Base-by-base conservation (phyloP, 2,888 invertebrate species). In the Ormyrus thymus region DNA sequence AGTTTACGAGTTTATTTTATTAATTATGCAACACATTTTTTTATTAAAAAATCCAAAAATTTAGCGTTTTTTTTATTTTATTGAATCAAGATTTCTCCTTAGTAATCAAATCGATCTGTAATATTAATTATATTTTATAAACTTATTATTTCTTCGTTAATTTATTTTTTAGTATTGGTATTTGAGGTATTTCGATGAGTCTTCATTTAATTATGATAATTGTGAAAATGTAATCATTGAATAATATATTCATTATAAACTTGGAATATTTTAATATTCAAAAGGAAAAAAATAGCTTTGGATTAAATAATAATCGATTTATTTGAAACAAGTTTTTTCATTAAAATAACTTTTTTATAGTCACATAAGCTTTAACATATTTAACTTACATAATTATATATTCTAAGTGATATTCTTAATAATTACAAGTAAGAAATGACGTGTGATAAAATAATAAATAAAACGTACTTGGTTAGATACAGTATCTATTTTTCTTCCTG, bases 1-100 rank as follows among this genome's bases (percentile, higher is more conserved):
- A 76, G 71, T 51, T 45, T 0, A 59, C 58, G 29, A 29, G n/a
- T 13, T 59, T 50, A 15, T 70, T 15, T 56, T 70, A 29, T 29
- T 29, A 29, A 29, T 29, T 29, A 29, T 29, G 29, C 29, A 29
- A 29, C 29, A 29, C 29, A 29, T 45, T 48, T 46, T 13, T 53
- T 53, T 45, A 68, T 55, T 53, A 65, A 65, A 29, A 29, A 29
- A 29, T 53, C 29, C 51, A 29, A 29, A 29, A 65, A 0, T 51
- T 29, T 43, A 51, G 11, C 10, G 50, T 6, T 29, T 51, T 15
- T 51, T 53, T 29, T 66, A 46, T 43, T 48, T 48, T 43, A n/a
- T 71, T 29, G 4, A 29, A 4, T 29, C 3, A 29, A 29, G 29
- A 29, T 29, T 29, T 29, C 29, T 29, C 29, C 29, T 29, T 29